phyloP scores from a whole-genome alignment of 2,113 vertebrate genomes.

The Vulpes vulpes region DNA sequence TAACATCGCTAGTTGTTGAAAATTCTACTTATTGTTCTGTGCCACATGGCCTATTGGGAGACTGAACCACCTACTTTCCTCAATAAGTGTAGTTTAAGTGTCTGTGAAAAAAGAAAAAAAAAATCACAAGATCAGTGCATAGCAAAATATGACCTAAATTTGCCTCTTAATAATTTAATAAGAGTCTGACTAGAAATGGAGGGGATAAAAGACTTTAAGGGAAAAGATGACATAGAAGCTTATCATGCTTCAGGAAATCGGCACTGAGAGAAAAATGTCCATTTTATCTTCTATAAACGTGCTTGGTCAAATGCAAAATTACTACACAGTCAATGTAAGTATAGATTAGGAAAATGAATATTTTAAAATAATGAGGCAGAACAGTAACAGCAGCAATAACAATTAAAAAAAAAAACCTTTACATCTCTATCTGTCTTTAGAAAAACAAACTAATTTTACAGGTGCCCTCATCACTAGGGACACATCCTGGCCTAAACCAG shows the following conservation, averaged over 20 bases:
- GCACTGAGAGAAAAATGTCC: not conserved
- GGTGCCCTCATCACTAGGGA: not conserved
- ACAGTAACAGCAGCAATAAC: not conserved
- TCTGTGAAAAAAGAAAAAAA: not conserved
- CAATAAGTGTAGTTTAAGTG: not conserved
- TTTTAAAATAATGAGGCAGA: not conserved
- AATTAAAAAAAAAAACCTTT: not conserved
- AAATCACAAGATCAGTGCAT: not conserved
- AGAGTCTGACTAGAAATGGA: not conserved
- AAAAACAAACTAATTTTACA: not conserved
- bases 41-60: not conserved
- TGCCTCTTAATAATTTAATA: not conserved
- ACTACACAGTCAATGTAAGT: not conserved
- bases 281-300: not conserved
- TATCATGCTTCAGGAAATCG: constrained; percentile 12
- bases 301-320: constrained; percentile 16
- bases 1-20: not conserved
- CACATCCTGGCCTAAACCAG: not conserved
- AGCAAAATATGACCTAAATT: not conserved
- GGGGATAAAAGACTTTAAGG: not conserved
- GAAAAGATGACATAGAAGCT: not conserved
- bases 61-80: not conserved
- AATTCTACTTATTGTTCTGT: not conserved
- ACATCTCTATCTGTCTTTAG: not conserved
- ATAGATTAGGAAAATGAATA: not conserved